A percentile compares a stretch with the other conserved stretches of the same genome.
Conservation (phyloP, 2,888 invertebrate species). For the Drosophila mercatorum region DNA sequence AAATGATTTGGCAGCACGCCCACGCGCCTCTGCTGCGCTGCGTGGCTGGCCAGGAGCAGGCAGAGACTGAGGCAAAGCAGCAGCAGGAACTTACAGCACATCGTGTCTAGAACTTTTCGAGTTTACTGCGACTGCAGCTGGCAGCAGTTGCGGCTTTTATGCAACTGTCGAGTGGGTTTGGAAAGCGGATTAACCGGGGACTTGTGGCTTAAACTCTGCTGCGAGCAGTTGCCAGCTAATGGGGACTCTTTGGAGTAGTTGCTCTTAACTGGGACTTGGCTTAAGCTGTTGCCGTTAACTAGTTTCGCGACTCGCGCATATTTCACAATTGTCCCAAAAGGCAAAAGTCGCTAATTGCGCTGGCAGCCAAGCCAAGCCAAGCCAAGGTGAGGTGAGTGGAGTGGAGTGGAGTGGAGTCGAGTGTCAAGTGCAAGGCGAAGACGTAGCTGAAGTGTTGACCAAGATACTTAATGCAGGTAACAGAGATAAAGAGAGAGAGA, state of each 20-base stretch:
- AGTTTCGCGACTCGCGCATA: conserved; percentile 52
- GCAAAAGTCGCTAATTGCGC: conserved; percentile 49
- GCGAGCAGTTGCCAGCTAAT: conserved; percentile 40
- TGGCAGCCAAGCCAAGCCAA: background rate
- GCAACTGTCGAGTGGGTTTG: conserved; percentile 39
- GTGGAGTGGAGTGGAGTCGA: conserved; percentile 34
- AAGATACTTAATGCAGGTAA: conserved; percentile 28
- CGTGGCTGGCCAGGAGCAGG: conserved; percentile 22
- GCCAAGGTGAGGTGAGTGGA: background rate
- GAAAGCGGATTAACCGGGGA: conserved; percentile 53
- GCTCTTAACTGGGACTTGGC: conserved; percentile 48
- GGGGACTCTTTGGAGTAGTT: conserved; percentile 30
- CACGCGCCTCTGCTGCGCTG: conserved; percentile 33
- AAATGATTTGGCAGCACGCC: conserved; percentile 32
- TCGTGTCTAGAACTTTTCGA: conserved; percentile 58
- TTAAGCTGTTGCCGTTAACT: conserved; percentile 32
- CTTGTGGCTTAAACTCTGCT: conserved; percentile 28
- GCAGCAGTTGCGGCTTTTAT: conserved; percentile 58
- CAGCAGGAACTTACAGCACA: conserved; percentile 42
- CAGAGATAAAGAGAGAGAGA: background rate
- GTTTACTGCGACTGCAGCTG: conserved; percentile 32
- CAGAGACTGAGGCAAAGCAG: conserved; percentile 30
- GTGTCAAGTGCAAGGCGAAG: conserved; percentile 67
- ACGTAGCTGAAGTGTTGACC: conserved; percentile 31
- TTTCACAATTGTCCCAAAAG: conserved; percentile 36